Percentiles rank a stretch among this genome's conserved stretches.
Conservation (phyloP, 2,888 invertebrate species). For the Drosophila multiciliata region DNA sequence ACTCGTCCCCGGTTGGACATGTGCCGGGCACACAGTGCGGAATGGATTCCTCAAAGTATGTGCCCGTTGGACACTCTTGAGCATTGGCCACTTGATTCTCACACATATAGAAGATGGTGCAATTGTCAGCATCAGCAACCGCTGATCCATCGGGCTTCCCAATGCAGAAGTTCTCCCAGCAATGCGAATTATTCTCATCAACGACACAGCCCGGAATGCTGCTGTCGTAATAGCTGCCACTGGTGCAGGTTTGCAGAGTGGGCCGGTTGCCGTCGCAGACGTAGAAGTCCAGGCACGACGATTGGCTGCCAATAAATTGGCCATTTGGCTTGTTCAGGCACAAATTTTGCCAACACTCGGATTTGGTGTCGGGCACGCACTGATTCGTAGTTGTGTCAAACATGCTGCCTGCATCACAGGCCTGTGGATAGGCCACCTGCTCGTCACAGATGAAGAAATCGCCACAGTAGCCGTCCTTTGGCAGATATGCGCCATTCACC, state of each 20-base stretch:
- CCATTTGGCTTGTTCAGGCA: slow-evolving; percentile 60
- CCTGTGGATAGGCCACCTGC: slow-evolving; percentile 69
- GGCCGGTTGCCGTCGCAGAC: slow-evolving; percentile 54
- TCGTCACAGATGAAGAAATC: slow-evolving; percentile 72
- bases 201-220: slow-evolving; percentile 30
- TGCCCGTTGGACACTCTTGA: slow-evolving; percentile 44
- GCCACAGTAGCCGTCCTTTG: slow-evolving; percentile 61
- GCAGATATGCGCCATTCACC: slow-evolving; percentile 63
- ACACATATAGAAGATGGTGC: slow-evolving; percentile 63
- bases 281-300: slow-evolving; percentile 64
- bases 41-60: slow-evolving; percentile 47
- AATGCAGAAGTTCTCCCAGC: slow-evolving; percentile 70
- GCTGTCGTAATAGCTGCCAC: slow-evolving; percentile 63
- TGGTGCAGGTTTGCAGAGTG: slow-evolving; percentile 50
- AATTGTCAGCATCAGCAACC: slow-evolving; percentile 40
- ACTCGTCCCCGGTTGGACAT: slow-evolving; percentile 50
- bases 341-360: slow-evolving; percentile 72
- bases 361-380: slow-evolving; percentile 66
- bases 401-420: slow-evolving; percentile 64
- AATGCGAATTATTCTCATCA: slow-evolving; percentile 46
- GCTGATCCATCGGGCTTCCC: slow-evolving; percentile 43
- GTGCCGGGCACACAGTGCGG: slow-evolving; percentile 55
- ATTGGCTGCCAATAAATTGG: slow-evolving; percentile 25
- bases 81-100: slow-evolving; percentile 15
- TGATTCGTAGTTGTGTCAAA: slow-evolving; percentile 48